Base-by-base conservation (phyloP, 2,888 invertebrate genomes). In the Tetragonisca angustula region DNA sequence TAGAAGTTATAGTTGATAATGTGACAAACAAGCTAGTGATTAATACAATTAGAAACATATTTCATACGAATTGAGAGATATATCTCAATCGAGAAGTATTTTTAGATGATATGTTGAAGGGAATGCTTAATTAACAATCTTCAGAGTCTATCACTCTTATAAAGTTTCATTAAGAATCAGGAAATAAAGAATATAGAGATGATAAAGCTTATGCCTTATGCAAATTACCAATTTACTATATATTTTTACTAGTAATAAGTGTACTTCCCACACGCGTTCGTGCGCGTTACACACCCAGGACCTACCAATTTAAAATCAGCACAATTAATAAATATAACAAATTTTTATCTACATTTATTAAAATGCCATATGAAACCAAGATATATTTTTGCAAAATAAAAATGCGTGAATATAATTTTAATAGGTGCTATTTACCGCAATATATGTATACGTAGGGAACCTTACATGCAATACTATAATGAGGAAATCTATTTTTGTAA, bases 401-500 rank as follows among this genome's bases (percentile, higher is more conserved):
- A 78, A 56, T 62, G n/a, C 19, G 32, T 59, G 52, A 69, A 68
- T 73, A 64, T 74, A 76, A 79, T 80, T 83, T 77, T 83, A 76
- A 72, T 80, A 80, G 80, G 67, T 83, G 78, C 77, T 80, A 77
- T 78, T 75, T 76, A 71, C 65, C 32, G 17, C 71, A 76, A 85
- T 68, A 75, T 79, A 84, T 15, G 2, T 13, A 69, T 64, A 50
- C 3, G 3, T 76, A 83, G 64, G 76, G 27, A 68, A 74, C 50
- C 62, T 62, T 76, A 78, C 50, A 68, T 70, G 70, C 77, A 86
- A 75, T 86, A 85, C 56, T 82, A 80, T 50, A 68, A 82, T 68
- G 73, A 84, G 71, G 15, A 84, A 77, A 76, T 87, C 64, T 90
- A 87, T 90, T 90, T 89, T 89, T 86, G 67, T 84, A 87, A 76